Evolutionary conservation across 2,113 vertebrate genomes (phyloP).

Genomic region (Phalacrocorax brasilianus): DNA sequence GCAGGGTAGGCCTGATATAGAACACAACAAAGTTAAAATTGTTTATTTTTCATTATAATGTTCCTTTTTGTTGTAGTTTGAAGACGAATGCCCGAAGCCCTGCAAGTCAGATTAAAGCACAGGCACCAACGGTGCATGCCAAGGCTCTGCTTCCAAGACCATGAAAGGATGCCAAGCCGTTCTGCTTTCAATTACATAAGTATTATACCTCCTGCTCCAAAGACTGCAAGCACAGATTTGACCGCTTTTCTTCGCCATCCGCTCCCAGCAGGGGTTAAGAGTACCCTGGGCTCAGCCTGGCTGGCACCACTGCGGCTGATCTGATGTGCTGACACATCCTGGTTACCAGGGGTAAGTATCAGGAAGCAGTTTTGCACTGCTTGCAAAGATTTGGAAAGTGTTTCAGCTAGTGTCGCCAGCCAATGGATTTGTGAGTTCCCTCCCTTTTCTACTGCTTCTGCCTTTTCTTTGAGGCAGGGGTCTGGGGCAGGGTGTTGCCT

Average conservation of each 20-base stretch:
- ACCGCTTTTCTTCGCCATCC: background rate
- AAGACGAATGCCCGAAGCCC: background rate
- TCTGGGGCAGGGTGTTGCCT: background rate
- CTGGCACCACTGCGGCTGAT: background rate
- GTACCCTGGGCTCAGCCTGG: rapidly evolving
- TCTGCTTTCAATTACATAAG: background rate
- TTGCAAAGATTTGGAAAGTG: background rate
- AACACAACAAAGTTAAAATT: background rate
- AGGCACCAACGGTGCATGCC: background rate
- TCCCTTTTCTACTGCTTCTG: background rate
- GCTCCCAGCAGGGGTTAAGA: background rate
- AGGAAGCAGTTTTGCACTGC: background rate
- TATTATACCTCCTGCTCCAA: background rate
- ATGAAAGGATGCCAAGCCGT: background rate
- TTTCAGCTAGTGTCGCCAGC: background rate
- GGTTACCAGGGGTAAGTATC: background rate
- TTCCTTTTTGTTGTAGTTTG: background rate
- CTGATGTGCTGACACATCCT: rapidly evolving
- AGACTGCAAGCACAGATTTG: background rate
- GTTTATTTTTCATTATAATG: background rate
- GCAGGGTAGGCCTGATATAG: background rate
- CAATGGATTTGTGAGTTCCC: rapidly evolving
- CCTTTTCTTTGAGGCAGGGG: background rate
- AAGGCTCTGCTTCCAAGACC: background rate
- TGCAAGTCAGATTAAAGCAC: background rate